These are phyloP conservation scores for Illadopsis cleaveri DNA, from an alignment of 2,113 vertebrate genomes.

Conservation along the genomic window DNA sequence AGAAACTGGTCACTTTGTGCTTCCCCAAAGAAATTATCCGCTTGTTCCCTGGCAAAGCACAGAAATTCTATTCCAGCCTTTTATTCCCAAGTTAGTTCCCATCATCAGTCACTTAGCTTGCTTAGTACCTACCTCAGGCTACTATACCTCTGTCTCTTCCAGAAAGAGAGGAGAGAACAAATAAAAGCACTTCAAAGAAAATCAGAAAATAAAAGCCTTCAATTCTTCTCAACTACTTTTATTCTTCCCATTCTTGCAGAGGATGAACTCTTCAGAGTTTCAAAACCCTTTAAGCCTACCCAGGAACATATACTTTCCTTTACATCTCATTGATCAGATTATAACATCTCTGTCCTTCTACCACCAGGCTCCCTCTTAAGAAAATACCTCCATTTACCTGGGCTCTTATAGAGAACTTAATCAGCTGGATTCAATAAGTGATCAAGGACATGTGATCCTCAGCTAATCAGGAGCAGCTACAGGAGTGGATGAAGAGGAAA, in stretches of 20 bases:
- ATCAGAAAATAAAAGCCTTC: neutral
- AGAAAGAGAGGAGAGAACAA: neutral
- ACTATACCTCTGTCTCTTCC: neutral
- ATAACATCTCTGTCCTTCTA: neutral
- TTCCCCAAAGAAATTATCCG: neutral
- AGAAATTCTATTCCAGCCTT: neutral
- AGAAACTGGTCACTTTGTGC: neutral
- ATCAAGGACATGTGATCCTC: neutral
- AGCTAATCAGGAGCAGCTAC: neutral
- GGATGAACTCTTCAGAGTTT: neutral
- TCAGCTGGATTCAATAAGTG: neutral
- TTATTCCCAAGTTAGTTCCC: neutral
- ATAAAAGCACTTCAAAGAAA: neutral
- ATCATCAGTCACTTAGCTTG: neutral
- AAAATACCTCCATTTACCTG: neutral
- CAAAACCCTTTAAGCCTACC: neutral
- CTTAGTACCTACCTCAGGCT: neutral
- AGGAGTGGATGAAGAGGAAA: neutral
- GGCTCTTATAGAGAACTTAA: neutral
- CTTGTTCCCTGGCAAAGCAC: neutral
- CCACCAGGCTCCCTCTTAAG: neutral
- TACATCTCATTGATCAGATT: neutral
- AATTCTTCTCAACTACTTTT: neutral
- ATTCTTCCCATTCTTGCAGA: neutral
- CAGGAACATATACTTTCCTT: neutral